Base-by-base conservation (phyloP, 2,113 vertebrate genomes). In the Gadus macrocephalus region DNA sequence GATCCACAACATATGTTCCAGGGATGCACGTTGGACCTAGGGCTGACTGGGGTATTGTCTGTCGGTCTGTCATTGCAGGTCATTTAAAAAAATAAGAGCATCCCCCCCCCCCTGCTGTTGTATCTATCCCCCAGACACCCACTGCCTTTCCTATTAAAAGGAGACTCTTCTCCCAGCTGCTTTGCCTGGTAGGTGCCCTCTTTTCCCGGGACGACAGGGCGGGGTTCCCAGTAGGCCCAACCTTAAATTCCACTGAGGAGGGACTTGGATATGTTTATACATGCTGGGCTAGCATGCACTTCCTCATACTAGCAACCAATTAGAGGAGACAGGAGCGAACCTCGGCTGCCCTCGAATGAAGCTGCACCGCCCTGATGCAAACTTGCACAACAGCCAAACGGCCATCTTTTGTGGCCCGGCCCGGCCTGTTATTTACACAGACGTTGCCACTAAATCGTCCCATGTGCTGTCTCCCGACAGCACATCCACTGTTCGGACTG, bases 21-120 rank as follows among this genome's bases (percentile, higher is more conserved):
- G 78, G 86, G 79, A 77, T 19, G 22, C 62, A 72, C 78, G 68
- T 81, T 49, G 72, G 78, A 82, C 76, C 74, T 15, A 38, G 70
- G 72, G 78, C 75, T 87, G 90, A 91, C 90, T 85, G 87, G 79
- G 73, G 7, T 63, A 15, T 72, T 71, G 75, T 74, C 11, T 12
- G 42, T 49, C 42, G 42, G 75, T 66, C 15, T 76, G 68, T 20
- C 61, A 79, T 73, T 76, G 53, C 69, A 64, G 70, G 62, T 67
- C 74, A 64, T 66, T 72, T 28, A 35, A 35, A 35, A 35, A 35
- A 35, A 35, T 35, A 5, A 5, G 6, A 4, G 31, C 31, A 63
- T 3, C 15, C 67, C 74, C 42, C 38, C 38, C 83, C 74, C 84
- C 84, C 86, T 76, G 83, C 87, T 90, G 84, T 86, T 89, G 76